phyloP scores from a whole-genome alignment of 2,113 vertebrate genomes.

The Esox niger region DNA sequence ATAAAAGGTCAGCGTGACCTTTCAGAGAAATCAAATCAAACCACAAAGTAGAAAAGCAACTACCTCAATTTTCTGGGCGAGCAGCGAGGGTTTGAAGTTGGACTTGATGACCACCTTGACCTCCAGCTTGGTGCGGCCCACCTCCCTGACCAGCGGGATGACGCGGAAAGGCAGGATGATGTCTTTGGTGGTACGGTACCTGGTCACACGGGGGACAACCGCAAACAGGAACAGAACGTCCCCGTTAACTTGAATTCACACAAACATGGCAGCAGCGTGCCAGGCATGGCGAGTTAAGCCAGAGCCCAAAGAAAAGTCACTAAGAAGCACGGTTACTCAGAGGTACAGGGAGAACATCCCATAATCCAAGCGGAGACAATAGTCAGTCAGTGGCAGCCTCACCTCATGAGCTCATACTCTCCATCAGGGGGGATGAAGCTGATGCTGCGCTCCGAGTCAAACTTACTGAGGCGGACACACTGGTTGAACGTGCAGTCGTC shows the following conservation, averaged over 20 bases:
- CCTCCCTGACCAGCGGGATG: constrained; percentile 94
- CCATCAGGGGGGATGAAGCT: constrained; percentile 99
- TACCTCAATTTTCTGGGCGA: constrained; percentile 99
- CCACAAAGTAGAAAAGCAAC: not conserved
- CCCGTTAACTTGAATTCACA: too few relatives aligned
- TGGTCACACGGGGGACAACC: constrained; percentile 41
- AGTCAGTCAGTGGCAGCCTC: constrained; percentile 37
- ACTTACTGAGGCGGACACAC: constrained; percentile 98
- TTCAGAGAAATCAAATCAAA: not conserved
- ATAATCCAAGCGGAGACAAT: too few relatives aligned
- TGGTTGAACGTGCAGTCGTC: constrained; percentile 99
- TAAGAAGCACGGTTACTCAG: too few relatives aligned
- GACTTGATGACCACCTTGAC: constrained; percentile 99
- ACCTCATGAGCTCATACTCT: constrained; percentile 99
- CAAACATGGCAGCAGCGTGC: too few relatives aligned
- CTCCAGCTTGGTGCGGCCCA: constrained; percentile 96
- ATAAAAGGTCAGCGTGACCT: not conserved
- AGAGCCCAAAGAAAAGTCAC: too few relatives aligned
- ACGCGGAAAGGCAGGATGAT: constrained; percentile 98
- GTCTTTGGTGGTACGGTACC: constrained; percentile 99
- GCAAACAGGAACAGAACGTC: too few relatives aligned
- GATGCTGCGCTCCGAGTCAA: constrained; percentile 98
- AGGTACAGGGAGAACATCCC: too few relatives aligned
- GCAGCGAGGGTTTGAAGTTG: constrained; percentile 96
- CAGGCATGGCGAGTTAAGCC: too few relatives aligned